phyloP scores from a whole-genome alignment of 2,113 vertebrate genomes.

The Okapia johnstoni region DNA sequence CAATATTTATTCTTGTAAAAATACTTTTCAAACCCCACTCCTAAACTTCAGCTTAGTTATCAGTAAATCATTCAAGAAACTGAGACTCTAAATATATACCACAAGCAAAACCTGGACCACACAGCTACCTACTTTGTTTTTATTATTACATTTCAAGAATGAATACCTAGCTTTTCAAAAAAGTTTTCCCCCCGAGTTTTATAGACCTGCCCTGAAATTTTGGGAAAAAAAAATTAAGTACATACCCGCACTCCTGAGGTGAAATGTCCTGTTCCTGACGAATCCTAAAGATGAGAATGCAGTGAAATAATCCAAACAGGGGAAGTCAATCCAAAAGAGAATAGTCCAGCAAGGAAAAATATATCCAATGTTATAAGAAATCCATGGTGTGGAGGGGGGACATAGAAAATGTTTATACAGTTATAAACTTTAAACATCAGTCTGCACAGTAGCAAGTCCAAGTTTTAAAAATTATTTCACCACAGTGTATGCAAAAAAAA shows the following conservation, averaged over 20 bases:
- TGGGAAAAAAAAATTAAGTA: slow-evolving; percentile 83
- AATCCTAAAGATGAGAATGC: slow-evolving; percentile 90
- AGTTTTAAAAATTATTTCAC: slow-evolving; percentile 80
- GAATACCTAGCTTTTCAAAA: slow-evolving; percentile 57
- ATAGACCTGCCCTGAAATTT: slow-evolving; percentile 80
- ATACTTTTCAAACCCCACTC: neutral
- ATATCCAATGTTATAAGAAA: slow-evolving; percentile 89
- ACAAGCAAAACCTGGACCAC: neutral
- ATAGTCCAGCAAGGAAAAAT: slow-evolving; percentile 90
- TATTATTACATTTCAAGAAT: slow-evolving; percentile 19
- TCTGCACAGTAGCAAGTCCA: slow-evolving; percentile 86
- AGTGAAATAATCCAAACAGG: slow-evolving; percentile 91
- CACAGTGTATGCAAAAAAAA: slow-evolving; percentile 84
- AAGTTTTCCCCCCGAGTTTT: slow-evolving; percentile 27
- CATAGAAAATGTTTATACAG: slow-evolving; percentile 89
- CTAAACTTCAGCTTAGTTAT: slow-evolving; percentile 34
- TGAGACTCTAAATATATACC: neutral
- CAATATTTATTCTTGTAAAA: slow-evolving; percentile 18
- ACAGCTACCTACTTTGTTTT: slow-evolving; percentile 20
- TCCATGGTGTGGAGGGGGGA: slow-evolving; percentile 84
- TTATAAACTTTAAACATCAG: slow-evolving; percentile 88
- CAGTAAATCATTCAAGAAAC: neutral
- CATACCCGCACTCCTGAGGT: slow-evolving; percentile 89
- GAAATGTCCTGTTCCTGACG: slow-evolving; percentile 89
- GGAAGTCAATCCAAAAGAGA: slow-evolving; percentile 89